Conservation (phyloP, 2,888 invertebrate genomes). For the Phasia obesa region DNA sequence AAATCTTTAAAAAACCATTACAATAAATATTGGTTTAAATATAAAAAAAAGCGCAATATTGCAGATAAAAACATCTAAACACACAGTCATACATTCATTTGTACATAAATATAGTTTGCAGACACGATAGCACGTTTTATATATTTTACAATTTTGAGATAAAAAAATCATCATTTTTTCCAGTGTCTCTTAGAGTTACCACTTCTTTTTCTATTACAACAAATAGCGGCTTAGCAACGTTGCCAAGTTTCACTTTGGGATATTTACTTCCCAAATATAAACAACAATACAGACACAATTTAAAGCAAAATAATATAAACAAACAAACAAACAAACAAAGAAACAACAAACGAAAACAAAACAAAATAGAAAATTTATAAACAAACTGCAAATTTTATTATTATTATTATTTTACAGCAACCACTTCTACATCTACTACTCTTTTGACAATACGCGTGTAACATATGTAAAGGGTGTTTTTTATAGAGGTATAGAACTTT, state of each 20-base stretch:
- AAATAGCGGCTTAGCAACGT: constrained; percentile 34
- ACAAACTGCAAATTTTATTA: constrained; percentile 53
- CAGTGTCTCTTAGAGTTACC: constrained; percentile 38
- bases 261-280: constrained; percentile 45
- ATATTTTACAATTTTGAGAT: background rate
- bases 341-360: constrained; percentile 35
- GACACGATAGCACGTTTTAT: constrained; percentile 43
- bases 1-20: constrained; percentile 22
- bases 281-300: constrained; percentile 31
- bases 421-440: constrained; percentile 21
- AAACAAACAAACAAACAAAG: constrained; percentile 6
- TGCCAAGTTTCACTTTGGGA: constrained; percentile 60
- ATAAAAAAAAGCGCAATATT: constrained; percentile 22
- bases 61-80: background rate
- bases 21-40: constrained; percentile 58
- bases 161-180: constrained; percentile 25
- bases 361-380: constrained; percentile 40
- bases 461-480: too few species aligned
- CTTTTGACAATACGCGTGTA: background rate
- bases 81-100: too few species aligned
- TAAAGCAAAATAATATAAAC: constrained; percentile 45
- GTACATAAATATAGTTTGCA: constrained; percentile 14
- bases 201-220: constrained; percentile 5
- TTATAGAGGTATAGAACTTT: too few species aligned
- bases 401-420: constrained; percentile 33